These are phyloP conservation scores for Aphidius colemani DNA, from an alignment of 2,888 invertebrate genomes.

Conservation along the genomic window DNA sequence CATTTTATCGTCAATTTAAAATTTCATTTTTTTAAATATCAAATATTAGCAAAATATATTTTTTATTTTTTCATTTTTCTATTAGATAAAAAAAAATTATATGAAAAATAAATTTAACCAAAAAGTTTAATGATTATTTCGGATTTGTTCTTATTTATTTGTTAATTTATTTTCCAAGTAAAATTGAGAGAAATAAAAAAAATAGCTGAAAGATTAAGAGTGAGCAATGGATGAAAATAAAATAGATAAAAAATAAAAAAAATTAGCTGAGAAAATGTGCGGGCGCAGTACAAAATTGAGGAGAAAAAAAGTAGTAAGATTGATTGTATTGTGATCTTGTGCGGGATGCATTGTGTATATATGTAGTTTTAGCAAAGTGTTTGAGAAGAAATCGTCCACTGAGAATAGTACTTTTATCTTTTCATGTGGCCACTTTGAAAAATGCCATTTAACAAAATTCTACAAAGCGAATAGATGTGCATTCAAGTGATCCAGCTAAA, in stretches of 20 bases:
- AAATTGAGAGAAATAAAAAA: not conserved
- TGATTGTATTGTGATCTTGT: conserved; percentile 38
- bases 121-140: too few species aligned
- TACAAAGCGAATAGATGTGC: conserved; percentile 1
- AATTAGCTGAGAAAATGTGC: conserved; percentile 18
- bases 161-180: not conserved
- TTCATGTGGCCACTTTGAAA: conserved; percentile 30
- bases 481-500: not conserved
- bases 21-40: too few species aligned
- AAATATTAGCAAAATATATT: too few species aligned
- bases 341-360: too few species aligned
- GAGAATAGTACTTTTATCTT: conserved; percentile 8
- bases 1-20: too few species aligned
- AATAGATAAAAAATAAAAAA: conserved; percentile 14
- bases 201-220: not conserved
- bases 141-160: too few species aligned
- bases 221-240: conserved; percentile 10
- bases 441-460: conserved; percentile 28
- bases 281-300: conserved; percentile 12
- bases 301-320: conserved; percentile 37
- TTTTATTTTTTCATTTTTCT: too few species aligned
- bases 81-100: too few species aligned
- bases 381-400: conserved; percentile 22
- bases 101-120: too few species aligned
- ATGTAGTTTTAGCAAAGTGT: too few species aligned